Percentiles rank a stretch among this genome's conserved stretches.
Evolutionary conservation across 2,797 vertebrate genomes (phyloP).

Genomic region (Sebastes vulpes): DNA sequence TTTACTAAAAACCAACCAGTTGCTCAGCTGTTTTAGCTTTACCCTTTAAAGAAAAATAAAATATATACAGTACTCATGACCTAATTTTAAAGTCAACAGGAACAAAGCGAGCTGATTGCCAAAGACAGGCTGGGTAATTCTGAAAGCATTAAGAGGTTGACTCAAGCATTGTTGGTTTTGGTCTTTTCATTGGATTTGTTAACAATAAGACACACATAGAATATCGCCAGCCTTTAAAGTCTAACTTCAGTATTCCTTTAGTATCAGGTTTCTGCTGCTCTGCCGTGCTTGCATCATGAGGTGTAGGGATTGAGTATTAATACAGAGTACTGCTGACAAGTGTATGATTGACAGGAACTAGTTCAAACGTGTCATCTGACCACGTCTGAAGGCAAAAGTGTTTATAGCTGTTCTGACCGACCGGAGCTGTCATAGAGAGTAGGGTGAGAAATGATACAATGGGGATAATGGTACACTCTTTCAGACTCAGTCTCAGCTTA

Average conservation of each 20-base stretch:
- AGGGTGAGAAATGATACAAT: neutral
- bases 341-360: neutral
- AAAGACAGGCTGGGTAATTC: neutral
- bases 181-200: neutral
- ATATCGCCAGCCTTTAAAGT: neutral
- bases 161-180: neutral
- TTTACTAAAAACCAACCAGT: neutral
- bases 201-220: neutral
- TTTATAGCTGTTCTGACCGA: neutral
- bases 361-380: neutral
- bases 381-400: neutral
- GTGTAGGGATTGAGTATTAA: neutral
- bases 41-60: neutral
- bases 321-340: neutral
- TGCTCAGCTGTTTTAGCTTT: neutral
- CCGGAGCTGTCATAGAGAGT: neutral
- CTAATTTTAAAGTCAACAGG: neutral
- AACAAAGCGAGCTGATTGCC: neutral
- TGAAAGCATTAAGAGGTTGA: neutral
- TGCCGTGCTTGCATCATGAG: conserved; percentile 7
- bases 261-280: neutral
- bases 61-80: neutral
- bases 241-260: neutral
- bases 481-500: neutral
- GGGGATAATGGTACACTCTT: neutral